Evolutionary conservation across 2,113 vertebrate species (phyloP).

Genomic region (Diadophis punctatus): DNA sequence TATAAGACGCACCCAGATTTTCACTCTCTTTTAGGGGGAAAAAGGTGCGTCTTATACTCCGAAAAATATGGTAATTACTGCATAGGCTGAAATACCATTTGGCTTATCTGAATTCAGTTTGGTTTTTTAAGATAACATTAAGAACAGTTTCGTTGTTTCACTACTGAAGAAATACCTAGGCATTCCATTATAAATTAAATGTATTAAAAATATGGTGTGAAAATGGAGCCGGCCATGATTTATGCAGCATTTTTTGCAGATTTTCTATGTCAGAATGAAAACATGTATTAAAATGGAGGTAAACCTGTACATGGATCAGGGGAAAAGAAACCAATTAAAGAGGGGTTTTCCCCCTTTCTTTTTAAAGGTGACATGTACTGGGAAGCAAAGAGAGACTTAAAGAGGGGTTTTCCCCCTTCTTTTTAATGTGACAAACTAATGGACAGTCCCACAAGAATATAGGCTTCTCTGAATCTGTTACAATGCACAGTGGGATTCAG

Average conservation of each 20-base stretch:
- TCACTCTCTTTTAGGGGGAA: no score
- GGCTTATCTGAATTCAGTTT: not conserved
- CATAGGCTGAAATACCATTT: not conserved
- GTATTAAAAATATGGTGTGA: not conserved
- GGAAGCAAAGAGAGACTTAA: not conserved
- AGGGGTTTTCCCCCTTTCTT: fast-evolving
- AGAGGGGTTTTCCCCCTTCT: not conserved
- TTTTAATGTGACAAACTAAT: not conserved
- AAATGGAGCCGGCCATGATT: not conserved
- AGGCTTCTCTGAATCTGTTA: slow-evolving; percentile 60
- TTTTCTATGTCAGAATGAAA: not conserved
- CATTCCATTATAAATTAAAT: not conserved
- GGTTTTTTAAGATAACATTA: not conserved
- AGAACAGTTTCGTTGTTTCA: not conserved
- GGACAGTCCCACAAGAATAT: slow-evolving; percentile 34
- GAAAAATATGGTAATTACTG: no score
- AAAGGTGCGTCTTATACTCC: no score
- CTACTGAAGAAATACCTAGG: not conserved
- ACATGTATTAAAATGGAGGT: not conserved
- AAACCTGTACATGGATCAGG: not conserved
- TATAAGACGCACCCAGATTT: no score
- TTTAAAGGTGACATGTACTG: not conserved
- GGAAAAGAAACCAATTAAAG: not conserved
- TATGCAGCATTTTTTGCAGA: not conserved
- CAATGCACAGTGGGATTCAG: slow-evolving; percentile 63